Evolutionary conservation across 2,113 vertebrate species (phyloP).

Genomic region (Lophura nycthemera): DNA sequence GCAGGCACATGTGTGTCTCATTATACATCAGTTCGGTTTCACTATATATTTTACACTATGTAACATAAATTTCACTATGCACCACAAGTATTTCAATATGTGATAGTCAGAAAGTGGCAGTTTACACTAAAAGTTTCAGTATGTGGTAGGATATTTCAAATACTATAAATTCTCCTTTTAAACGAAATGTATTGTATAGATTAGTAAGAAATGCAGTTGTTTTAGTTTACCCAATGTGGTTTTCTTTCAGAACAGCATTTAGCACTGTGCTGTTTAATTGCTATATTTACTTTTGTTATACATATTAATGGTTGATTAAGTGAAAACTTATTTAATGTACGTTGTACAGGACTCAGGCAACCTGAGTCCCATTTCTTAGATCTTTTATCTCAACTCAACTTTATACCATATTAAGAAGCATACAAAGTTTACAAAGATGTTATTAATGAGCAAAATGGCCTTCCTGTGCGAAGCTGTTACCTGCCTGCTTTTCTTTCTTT

Average conservation of each 20-base stretch:
- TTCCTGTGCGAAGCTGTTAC: not conserved
- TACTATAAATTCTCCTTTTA: conserved; percentile 58
- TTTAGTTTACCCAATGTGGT: conserved; percentile 21
- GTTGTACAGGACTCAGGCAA: not conserved
- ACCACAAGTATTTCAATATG: conserved; percentile 73
- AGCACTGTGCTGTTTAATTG: not conserved
- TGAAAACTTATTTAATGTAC: conserved; percentile 42
- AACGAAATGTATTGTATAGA: conserved; percentile 30
- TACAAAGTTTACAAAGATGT: not conserved
- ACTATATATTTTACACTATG: conserved; percentile 77
- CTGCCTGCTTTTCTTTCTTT: accelerated
- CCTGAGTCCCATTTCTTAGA: not conserved
- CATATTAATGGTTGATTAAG: conserved; percentile 26
- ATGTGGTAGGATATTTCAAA: conserved; percentile 67
- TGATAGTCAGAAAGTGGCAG: conserved; percentile 71
- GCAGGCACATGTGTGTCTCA: conserved; percentile 67
- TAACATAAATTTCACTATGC: conserved; percentile 72
- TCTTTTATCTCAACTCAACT: not conserved
- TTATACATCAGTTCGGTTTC: conserved; percentile 71
- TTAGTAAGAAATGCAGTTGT: conserved; percentile 49
- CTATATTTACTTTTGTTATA: conserved; percentile 28
- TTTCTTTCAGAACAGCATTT: conserved; percentile 30
- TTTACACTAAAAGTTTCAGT: conserved; percentile 74
- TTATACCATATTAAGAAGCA: not conserved
- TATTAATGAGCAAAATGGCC: not conserved